Evolutionary conservation across 2,797 vertebrate species (phyloP), one percentile per base, ranked within the genome.

Genomic region (Columba guinea): DNA sequence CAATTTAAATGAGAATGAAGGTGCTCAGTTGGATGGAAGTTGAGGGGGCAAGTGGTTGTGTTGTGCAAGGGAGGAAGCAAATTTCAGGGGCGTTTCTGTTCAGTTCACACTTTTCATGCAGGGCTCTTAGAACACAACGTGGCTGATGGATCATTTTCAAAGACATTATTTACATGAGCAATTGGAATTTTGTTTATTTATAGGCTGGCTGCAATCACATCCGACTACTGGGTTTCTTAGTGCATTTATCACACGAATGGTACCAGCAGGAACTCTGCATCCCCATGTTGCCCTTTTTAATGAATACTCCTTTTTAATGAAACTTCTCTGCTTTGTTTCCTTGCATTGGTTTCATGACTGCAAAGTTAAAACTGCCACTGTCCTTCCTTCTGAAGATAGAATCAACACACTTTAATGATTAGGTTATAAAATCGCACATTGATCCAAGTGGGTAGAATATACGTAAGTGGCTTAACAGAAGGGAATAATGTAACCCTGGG

Each of bases 131-230:
- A 94, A 59, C 77, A 68, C 60, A 48, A 65, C 26, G 5, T 74
- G 75, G 84, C 20, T 53, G 64, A 70, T 67, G 75, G 81, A 87
- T 94, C 53, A 24, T 93, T 92, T 95, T 78, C 37, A 85, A 95
- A 95, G 46, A 53, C 28, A 5, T 89, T 79, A 87, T 89, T 93
- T 93, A 34, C 81, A n/a, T 62, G 60, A 89, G 71, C 30, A 58
- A 20, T 60, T 92, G 79, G 62, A 87, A 81, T 92, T 81, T 64
- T 65, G 30, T 64, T 58, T 94, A 75, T 97, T 95, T 92, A 85
- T 95, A 91, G 82, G 30, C 51, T 58, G 18, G 53, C 44, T 70
- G 68, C 84, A 51, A 62, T 93, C 90, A 80, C 34, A 26, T 65
- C 53, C 1, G 1, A 24, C 3, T 28, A 24, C 79, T 62, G 64